Evolutionary conservation across 2,113 vertebrate species (phyloP).

Genomic region (Setophaga kirtlandii): DNA sequence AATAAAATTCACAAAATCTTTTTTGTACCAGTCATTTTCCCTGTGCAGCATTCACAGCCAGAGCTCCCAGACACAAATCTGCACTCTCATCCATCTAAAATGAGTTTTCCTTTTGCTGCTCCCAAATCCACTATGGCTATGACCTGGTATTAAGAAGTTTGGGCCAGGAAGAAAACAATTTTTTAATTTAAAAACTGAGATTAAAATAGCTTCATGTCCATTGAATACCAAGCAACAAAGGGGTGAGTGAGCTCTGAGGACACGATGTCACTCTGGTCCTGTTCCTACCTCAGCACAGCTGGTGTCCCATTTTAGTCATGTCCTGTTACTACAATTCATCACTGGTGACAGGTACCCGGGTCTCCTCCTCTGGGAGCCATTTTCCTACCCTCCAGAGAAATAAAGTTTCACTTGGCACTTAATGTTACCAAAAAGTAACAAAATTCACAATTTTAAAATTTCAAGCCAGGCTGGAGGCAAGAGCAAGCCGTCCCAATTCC

Average conservation of each 20-base stretch:
- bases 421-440: slow-evolving; percentile 49
- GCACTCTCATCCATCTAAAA: neutral
- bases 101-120: neutral
- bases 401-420: slow-evolving; percentile 61
- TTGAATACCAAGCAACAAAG: slow-evolving; percentile 53
- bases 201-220: slow-evolving; percentile 3
- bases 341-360: neutral
- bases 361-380: neutral
- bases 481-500: neutral
- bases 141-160: neutral
- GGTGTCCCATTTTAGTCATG: neutral
- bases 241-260: neutral
- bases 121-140: neutral
- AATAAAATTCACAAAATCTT: neutral
- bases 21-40: neutral
- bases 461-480: neutral
- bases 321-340: neutral
- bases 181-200: neutral
- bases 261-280: neutral
- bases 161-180: neutral
- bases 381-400: neutral
- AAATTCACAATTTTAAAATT: neutral
- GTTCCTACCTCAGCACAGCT: neutral
- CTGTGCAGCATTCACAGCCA: accelerated
- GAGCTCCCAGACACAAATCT: neutral